A percentile compares a stretch with the other conserved stretches of the same genome.
Evolutionary conservation across 2,888 invertebrate species (phyloP).

Genomic region (Cantharis flavilabris): DNA sequence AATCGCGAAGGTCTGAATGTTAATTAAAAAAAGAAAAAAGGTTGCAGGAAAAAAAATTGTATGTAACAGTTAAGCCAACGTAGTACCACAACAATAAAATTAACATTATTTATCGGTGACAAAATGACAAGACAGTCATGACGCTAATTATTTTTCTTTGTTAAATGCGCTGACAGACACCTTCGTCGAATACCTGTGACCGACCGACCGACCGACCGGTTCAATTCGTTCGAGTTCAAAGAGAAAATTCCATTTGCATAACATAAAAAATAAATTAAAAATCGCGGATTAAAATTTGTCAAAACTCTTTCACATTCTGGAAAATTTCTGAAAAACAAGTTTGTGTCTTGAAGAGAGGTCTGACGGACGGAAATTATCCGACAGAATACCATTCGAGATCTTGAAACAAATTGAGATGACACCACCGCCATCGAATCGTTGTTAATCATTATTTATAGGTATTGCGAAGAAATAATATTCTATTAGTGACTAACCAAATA

Average conservation of each 20-base stretch:
- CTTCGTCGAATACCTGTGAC: not conserved
- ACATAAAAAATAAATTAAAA: not conserved
- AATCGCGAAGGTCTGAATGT: not conserved
- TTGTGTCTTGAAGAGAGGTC: no score
- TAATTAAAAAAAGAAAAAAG: not conserved
- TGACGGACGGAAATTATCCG: not conserved
- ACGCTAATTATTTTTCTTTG: conserved; percentile 13
- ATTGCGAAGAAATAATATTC: not conserved
- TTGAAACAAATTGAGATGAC: not conserved
- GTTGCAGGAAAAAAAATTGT: not conserved
- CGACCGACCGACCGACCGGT: not conserved
- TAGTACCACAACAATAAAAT: not conserved
- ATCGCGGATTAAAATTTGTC: not conserved
- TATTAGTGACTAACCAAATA: not conserved
- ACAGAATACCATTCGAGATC: not conserved
- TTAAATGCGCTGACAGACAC: conserved; percentile 10
- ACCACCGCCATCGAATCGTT: not conserved
- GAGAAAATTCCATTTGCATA: not conserved
- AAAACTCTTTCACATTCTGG: not conserved
- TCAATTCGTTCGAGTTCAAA: not conserved
- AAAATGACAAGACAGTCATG: conserved; percentile 10
- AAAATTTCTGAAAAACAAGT: not conserved
- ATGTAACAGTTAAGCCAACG: not conserved
- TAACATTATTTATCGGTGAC: conserved; percentile 4
- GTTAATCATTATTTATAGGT: conserved; percentile 1